Percentiles rank a stretch among this genome's conserved stretches.
phyloP scores from a whole-genome alignment of 2,888 invertebrate genomes.

The Andrena praecox region DNA sequence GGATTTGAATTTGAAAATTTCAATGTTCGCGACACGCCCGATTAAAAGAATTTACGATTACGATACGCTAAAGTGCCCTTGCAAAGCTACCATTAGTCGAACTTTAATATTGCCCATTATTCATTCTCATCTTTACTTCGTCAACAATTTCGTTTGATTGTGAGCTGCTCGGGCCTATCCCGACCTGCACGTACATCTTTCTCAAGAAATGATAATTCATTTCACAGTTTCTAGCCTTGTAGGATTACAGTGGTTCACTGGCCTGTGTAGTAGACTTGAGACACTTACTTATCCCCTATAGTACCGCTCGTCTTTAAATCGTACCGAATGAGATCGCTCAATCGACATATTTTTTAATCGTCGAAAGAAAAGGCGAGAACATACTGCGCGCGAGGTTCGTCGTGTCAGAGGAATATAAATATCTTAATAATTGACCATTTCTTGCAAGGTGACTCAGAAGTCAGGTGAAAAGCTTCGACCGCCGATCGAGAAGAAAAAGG shows the following conservation, averaged over 20 bases:
- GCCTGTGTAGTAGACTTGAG: conserved; percentile 79
- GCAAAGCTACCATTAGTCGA: conserved; percentile 59
- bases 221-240: conserved; percentile 82
- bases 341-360: neutral
- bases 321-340: conserved; percentile 8
- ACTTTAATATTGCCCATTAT: conserved; percentile 36
- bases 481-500: conserved; percentile 16
- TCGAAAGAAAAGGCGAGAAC: neutral
- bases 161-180: neutral
- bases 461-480: conserved; percentile 21
- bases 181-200: conserved; percentile 30
- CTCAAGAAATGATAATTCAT: conserved; percentile 72
- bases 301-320: conserved; percentile 5
- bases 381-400: neutral
- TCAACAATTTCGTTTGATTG: neutral
- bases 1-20: conserved; percentile 58
- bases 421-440: conserved; percentile 17
- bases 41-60: conserved; percentile 9
- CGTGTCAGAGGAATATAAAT: conserved; percentile 11
- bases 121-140: neutral
- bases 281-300: conserved; percentile 29
- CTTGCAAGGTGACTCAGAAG: conserved; percentile 30
- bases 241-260: conserved; percentile 76
- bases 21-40: conserved; percentile 22
- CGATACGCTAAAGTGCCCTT: conserved; percentile 30